These are phyloP conservation scores for Actinia equina DNA, from an alignment of 64 coral and sea anemone species.

Conservation along the genomic window DNA sequence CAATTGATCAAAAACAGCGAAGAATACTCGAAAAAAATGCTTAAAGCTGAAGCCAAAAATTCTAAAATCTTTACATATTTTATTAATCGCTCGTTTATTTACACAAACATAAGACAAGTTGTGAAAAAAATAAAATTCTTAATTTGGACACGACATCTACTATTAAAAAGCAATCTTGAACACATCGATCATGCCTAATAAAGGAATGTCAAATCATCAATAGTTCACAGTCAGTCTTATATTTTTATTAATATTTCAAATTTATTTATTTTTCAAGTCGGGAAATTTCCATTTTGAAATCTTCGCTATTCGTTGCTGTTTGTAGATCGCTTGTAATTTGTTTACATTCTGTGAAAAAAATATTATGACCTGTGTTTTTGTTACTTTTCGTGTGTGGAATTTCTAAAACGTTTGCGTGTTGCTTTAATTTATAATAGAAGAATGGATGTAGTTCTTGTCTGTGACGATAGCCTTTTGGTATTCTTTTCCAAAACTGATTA, in stretches of 20 bases:
- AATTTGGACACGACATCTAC: not conserved
- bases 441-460: too few relatives aligned
- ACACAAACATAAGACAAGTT: not conserved
- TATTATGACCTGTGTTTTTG: too few relatives aligned
- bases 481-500: too few relatives aligned
- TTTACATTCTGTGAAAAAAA: not conserved
- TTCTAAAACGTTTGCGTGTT: too few relatives aligned
- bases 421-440: too few relatives aligned
- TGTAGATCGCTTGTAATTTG: not conserved
- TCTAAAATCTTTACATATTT: not conserved
- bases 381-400: too few relatives aligned
- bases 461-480: too few relatives aligned
- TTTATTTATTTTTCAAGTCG: not conserved
- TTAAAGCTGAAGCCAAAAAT: not conserved
- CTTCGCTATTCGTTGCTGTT: not conserved
- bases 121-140: conserved; percentile 3
- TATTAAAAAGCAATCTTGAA: not conserved
- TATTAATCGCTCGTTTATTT: not conserved
- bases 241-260: not conserved
- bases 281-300: not conserved
- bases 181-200: not conserved
- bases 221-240: not conserved
- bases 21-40: conserved; percentile 16
- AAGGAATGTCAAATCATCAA: not conserved
- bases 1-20: not conserved